Evolutionary conservation across 2,888 invertebrate species (phyloP), one percentile per base, ranked within the genome.

Genomic region (Drosophila prostipennis): DNA sequence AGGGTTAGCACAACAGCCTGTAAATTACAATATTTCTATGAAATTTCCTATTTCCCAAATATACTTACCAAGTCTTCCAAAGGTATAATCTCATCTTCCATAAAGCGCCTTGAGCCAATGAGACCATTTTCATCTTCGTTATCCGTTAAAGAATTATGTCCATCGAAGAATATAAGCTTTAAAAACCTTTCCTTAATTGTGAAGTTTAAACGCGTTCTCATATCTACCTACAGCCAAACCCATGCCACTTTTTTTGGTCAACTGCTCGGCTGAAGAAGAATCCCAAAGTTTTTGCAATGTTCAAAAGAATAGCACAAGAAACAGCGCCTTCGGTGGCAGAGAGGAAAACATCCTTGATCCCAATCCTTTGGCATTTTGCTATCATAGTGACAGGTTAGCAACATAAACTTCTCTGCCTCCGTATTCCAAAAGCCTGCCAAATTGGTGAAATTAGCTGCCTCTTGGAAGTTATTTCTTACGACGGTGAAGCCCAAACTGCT

Each of bases 81-180:
- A 3, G 69, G 55, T 5, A 81, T 42, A 1, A 23, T 11, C 96
- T 96, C 96, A 79, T 94, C 93, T 56, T 93, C 87, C 0, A 98
- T 98, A 63, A 99, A 93, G 92, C 98, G 96, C 73, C 96, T 93
- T 0, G 99, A 96, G 0, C 99, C 99, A 87, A 99, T 99, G 14
- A 99, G 94, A 0, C 98, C 98, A 93, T 99, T 99, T 0, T 92
- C 94, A 0, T 94, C 94, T 0, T 0, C 95, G 94, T 98, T 98
- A 98, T 40, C 91, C 1, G 94, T 91, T 91, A 98, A 98, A 0
- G 99, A 98, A 93, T 99, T 99, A 91, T 99, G 99, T 0, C 99
- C 99, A 90, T 99, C 99, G 89, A 99, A 98, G 93, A 99, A 99
- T 78, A 99, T 93, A 72, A 99, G 94, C 94, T 97, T 97, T 73